Evolutionary conservation across 1,140 invertebrate genomes (phyloP).

Genomic region (Trichonephila clavata): DNA sequence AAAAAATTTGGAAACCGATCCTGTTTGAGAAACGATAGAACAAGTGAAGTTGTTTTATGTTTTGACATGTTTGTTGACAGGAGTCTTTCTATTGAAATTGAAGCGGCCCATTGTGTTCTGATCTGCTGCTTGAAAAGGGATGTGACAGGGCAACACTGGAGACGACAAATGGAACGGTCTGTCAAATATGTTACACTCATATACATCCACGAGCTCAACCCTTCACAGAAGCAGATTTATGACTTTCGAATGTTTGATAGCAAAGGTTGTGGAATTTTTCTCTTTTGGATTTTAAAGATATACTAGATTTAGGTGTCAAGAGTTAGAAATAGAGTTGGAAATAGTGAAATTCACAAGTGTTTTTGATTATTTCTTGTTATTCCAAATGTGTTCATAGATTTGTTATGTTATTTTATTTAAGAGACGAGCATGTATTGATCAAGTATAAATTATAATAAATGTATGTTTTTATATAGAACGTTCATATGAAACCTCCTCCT

Average conservation of each 20-base stretch:
- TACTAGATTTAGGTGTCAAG: neutral
- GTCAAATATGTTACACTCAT: constrained; percentile 54
- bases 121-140: constrained; percentile 25
- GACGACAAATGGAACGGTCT: constrained; percentile 60
- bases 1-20: neutral
- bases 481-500: no score
- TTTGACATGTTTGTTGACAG: neutral
- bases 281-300: neutral
- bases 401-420: no score
- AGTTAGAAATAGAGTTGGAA: neutral
- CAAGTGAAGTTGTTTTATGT: neutral
- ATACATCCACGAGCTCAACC: neutral
- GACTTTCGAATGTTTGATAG: neutral
- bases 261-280: neutral
- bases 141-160: constrained; percentile 44
- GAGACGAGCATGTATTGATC: no score
- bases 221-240: constrained; percentile 25
- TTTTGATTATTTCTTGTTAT: no score
- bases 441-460: no score
- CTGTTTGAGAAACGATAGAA: neutral
- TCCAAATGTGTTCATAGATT: no score
- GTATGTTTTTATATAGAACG: no score
- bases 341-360: no score
- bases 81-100: no score
- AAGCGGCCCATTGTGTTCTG: no score